Base-by-base conservation (phyloP, 2,797 vertebrate species). In the Phaenicophaeus curvirostris region DNA sequence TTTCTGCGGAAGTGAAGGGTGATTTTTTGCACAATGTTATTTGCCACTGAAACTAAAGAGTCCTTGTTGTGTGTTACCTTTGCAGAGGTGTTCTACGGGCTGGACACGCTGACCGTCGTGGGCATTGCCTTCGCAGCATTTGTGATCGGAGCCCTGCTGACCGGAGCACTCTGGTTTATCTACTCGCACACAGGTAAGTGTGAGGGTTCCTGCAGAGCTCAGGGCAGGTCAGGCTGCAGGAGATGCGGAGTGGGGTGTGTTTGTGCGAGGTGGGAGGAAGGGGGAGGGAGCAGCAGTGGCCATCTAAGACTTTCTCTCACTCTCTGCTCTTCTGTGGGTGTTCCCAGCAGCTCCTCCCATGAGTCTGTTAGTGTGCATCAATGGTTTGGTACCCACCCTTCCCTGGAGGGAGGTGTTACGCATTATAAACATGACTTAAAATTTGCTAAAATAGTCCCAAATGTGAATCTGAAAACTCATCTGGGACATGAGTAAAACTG, bases 111-210 rank as follows among this genome's bases (percentile, higher is more conserved):
- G 5, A 99, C 98, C 0, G 99, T 99, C 39, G 99, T 99, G 96
- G 99, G 99, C 85, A 99, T 99, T 12, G 99, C 99, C 4, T 99
- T 99, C 19, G 98, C 99, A 3, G 99, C 99, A 1, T 99, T 99
- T 54, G 97, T 99, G 31, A 99, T 99, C 1, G 99, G 99, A 33
- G 99, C 99, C 30, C 98, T 99, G 94, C 97, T 99, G 87, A 99
- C 99, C 0, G 99, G 99, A 87, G 99, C 99, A 7, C 97, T 99
- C 92, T 99, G 99, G 99, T 99, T 99, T 84, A 99, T 99, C 98
- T 99, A 99, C 96, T 98, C 99, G 0, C 99, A 98, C 97, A 99
- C 99, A 98, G 99, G 99, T 99, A 92, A 92, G 98, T 96, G 3
- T 14, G n/a, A 53, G 44, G 24, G 27, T 27, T 51, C 33, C 24